These are phyloP conservation scores for Cottoperca gobio DNA, from an alignment of 2,797 vertebrate genomes.

Conservation along the genomic window DNA sequence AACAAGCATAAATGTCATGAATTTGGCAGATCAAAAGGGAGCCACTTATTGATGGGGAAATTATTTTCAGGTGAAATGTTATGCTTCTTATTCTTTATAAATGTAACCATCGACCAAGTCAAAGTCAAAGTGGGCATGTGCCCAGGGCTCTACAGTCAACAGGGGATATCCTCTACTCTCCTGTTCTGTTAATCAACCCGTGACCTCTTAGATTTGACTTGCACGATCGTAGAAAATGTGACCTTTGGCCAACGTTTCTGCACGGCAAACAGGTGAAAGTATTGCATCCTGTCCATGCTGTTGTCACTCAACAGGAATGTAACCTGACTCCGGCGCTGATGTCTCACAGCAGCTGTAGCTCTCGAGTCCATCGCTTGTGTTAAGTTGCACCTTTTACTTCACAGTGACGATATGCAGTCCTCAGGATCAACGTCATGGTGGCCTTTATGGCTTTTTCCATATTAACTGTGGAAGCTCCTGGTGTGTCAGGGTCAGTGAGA, in stretches of 20 bases:
- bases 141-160: too few relatives aligned
- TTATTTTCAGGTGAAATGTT: neutral
- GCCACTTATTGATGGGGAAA: too few relatives aligned
- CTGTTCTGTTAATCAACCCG: neutral
- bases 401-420: neutral
- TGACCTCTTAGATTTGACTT: neutral
- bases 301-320: neutral
- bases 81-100: neutral
- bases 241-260: neutral
- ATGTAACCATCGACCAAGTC: neutral
- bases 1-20: neutral
- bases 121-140: neutral
- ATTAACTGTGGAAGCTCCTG: neutral
- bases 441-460: neutral
- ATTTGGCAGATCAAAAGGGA: neutral
- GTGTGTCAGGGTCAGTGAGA: neutral
- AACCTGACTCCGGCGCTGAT: neutral
- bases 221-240: neutral
- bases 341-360: conserved; percentile 20
- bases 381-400: neutral
- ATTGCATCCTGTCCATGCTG: neutral
- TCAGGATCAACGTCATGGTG: neutral
- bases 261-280: neutral
- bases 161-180: neutral
- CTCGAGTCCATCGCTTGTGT: neutral